phyloP scores from a whole-genome alignment of 2,888 invertebrate species.

The Drosophila mettleri region DNA sequence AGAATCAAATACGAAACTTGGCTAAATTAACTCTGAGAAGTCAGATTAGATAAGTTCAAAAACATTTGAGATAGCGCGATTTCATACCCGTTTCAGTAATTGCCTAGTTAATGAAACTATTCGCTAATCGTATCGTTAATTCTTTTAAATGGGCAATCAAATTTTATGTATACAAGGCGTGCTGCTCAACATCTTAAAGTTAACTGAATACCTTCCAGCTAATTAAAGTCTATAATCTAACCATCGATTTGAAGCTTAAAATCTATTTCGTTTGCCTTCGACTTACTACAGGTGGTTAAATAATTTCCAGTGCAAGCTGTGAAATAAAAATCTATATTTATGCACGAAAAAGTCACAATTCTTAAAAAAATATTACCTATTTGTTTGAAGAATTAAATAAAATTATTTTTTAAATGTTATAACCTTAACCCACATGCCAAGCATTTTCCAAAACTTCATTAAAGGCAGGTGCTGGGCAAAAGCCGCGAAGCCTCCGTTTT shows the following conservation, averaged over 20 bases:
- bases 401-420: not conserved
- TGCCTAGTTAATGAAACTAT: constrained; percentile 9
- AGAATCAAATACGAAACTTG: constrained; percentile 22
- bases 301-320: too few relatives aligned
- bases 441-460: constrained; percentile 8
- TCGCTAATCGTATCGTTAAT: constrained; percentile 1
- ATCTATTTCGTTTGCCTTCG: not conserved
- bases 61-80: not conserved
- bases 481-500: constrained; percentile 51
- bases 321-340: not conserved
- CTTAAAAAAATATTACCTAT: not conserved
- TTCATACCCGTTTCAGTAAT: constrained; percentile 15
- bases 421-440: constrained; percentile 1
- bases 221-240: not conserved
- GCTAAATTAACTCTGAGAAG: not conserved
- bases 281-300: not conserved
- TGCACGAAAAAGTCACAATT: not conserved
- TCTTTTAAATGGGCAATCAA: constrained; percentile 3
- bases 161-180: constrained; percentile 5
- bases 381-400: not conserved
- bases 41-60: constrained; percentile 15
- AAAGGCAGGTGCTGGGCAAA: constrained; percentile 13
- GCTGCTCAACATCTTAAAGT: not conserved
- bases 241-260: not conserved
- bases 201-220: not conserved